Base-by-base conservation (phyloP, 2,113 vertebrate species). In the Hippocampus barbouri region DNA sequence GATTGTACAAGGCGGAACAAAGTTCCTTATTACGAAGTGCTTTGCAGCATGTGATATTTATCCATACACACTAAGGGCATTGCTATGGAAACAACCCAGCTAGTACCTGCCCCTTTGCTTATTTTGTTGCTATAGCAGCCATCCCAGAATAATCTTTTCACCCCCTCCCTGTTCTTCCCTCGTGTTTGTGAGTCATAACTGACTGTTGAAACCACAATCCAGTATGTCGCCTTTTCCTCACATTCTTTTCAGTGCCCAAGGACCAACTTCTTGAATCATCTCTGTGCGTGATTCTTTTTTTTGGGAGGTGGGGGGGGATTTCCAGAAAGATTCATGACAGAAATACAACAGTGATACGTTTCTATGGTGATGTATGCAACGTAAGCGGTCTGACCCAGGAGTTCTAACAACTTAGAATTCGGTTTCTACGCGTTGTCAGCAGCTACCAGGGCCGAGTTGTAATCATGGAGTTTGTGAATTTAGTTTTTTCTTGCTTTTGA, bases 121-220 rank as follows among this genome's bases (percentile, higher is more conserved):
- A 92, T 93, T 93, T 90, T 93, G 92, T 92, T 92, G 71, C 90
- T 68, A 92, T 89, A 78, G 90, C 84, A 89, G 83, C 91, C 91
- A 93, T 92, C 89, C 92, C 91, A 92, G 92, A 93, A 93, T 93
- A 92, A 80, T 92, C 76, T 77, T 76, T 82, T 83, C 70, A 72
- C 65, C 70, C 45, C 65, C 74, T 61, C 73, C 76, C 78, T 15
- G 77, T 88, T 79, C 88, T 88, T 88, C 89, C 90, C 91, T 91
- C 86, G 81, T 91, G 91, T 90, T 88, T 40, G 79, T 93, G 91
- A 93, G 87, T 93, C 92, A 93, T 84, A 87, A 83, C 87, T 86
- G 62, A 80, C 88, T 88, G 87, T 91, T 90, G 90, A 92, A 93
- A 93, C 92, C 92, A 87, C 92, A 93, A 81, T 90, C 90, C 87